phyloP scores from a whole-genome alignment of 2,113 vertebrate species.

The Silurus asotus region DNA sequence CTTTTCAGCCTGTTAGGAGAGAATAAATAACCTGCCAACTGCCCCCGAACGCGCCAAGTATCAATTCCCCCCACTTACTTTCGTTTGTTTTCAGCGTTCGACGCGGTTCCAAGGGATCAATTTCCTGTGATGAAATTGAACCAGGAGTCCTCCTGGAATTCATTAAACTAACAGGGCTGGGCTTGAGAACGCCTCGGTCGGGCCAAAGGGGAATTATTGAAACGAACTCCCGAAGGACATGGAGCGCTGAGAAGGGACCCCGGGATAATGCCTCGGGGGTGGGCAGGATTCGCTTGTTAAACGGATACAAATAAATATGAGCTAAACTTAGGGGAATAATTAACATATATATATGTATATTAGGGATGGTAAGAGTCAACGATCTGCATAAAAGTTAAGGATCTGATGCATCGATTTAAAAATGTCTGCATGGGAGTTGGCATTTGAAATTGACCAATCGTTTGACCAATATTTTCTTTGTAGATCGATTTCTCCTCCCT shows the following conservation, averaged over 20 bases:
- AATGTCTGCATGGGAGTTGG: too few relatives aligned
- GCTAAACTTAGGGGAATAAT: constrained; percentile 24
- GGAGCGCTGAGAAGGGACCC: constrained; percentile 10
- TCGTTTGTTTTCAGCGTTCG: constrained; percentile 71
- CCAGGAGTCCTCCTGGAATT: constrained; percentile 70
- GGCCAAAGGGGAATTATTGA: constrained; percentile 61
- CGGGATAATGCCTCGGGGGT: constrained; percentile 39
- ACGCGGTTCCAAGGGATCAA: constrained; percentile 70
- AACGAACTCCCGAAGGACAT: constrained; percentile 40
- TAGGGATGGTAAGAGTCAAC: too few relatives aligned
- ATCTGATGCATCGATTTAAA: too few relatives aligned
- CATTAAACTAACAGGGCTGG: constrained; percentile 66
- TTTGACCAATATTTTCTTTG: too few relatives aligned
- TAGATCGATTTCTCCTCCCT: too few relatives aligned
- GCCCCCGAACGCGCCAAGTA: constrained; percentile 57
- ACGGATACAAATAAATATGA: constrained; percentile 47
- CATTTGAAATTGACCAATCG: too few relatives aligned
- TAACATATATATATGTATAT: too few relatives aligned
- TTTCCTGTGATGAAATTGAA: constrained; percentile 71
- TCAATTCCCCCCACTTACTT: constrained; percentile 71
- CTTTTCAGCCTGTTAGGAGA: background rate
- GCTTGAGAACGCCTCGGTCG: constrained; percentile 44
- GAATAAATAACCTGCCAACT: constrained; percentile 27
- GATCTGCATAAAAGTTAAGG: too few relatives aligned
- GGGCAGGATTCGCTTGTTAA: constrained; percentile 31